Percentiles rank a stretch among this genome's conserved stretches.
These are phyloP conservation scores for Stichodactyla helianthus DNA, from an alignment of 64 coral and sea anemone species.

Conservation along the genomic window DNA sequence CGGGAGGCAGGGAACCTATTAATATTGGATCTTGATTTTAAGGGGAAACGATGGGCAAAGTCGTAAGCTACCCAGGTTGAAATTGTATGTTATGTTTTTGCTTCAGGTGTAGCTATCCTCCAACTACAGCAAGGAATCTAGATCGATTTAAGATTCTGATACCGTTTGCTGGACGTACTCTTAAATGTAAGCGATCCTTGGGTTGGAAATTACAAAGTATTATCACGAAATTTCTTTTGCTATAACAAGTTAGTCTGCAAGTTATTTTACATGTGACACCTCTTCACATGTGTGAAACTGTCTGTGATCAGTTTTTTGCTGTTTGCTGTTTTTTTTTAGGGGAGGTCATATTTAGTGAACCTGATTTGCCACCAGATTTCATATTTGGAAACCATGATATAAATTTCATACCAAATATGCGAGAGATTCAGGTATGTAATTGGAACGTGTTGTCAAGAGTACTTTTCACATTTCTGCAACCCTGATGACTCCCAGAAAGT, in stretches of 20 bases:
- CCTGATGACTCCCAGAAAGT: no score
- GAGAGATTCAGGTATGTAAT: background rate
- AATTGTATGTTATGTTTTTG: background rate
- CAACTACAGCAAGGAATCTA: slow-evolving; percentile 8
- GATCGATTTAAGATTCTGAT: slow-evolving; percentile 19
- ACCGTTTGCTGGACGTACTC: slow-evolving; percentile 27
- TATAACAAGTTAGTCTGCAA: no score
- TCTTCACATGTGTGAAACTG: background rate
- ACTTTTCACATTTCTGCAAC: no score
- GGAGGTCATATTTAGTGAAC: slow-evolving; percentile 28
- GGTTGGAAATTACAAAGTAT: no score
- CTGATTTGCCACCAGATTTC: slow-evolving; percentile 15
- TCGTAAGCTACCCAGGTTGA: background rate
- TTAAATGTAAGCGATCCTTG: slow-evolving; percentile 7
- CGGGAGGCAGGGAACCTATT: background rate
- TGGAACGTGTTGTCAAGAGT: no score
- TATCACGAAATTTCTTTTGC: no score
- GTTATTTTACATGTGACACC: background rate
- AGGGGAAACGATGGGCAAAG: background rate
- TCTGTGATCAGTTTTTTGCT: background rate
- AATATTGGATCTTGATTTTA: background rate
- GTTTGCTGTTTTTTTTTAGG: background rate
- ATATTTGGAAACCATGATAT: slow-evolving; percentile 24
- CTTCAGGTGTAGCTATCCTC: slow-evolving; percentile 11
- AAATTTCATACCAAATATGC: slow-evolving; percentile 16